These are phyloP conservation scores for Alexandromys fortis DNA, from an alignment of 2,113 vertebrate genomes.

Conservation along the genomic window DNA sequence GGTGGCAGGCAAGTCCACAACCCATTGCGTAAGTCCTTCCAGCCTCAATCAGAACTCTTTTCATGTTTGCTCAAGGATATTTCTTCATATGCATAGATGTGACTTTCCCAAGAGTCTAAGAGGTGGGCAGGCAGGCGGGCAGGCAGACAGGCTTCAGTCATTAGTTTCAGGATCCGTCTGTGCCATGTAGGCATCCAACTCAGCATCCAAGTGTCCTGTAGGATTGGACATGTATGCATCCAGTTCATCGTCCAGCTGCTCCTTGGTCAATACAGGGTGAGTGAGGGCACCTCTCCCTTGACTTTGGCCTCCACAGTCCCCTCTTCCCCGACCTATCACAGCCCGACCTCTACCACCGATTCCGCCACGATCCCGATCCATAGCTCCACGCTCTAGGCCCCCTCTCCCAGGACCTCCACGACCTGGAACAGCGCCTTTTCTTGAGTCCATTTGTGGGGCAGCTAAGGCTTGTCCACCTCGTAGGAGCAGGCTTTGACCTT, in stretches of 20 bases:
- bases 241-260: constrained; percentile 97
- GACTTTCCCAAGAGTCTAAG: constrained; percentile 65
- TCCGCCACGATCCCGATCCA: constrained; percentile 89
- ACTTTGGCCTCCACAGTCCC: constrained; percentile 91
- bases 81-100: constrained; percentile 44
- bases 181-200: constrained; percentile 99
- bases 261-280: constrained; percentile 90
- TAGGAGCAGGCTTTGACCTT: constrained; percentile 88
- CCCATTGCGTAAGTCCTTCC: constrained; percentile 65
- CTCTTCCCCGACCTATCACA: constrained; percentile 90
- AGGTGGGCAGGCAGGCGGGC: neutral
- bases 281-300: constrained; percentile 89
- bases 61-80: constrained; percentile 52
- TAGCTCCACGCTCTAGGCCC: constrained; percentile 87
- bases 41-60: constrained; percentile 50
- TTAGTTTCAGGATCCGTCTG: constrained; percentile 94
- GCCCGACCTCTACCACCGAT: constrained; percentile 90
- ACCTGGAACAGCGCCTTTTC: constrained; percentile 89
- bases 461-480: constrained; percentile 91
- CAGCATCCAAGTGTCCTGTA: constrained; percentile 96
- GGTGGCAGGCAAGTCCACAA: constrained; percentile 48
- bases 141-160: constrained; percentile 85
- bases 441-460: constrained; percentile 89
- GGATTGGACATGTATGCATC: constrained; percentile 99
- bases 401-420: constrained; percentile 90